Evolutionary conservation across 2,888 invertebrate genomes (phyloP), one percentile per base, ranked within the genome.

Genomic region (Scaptomyza parva): DNA sequence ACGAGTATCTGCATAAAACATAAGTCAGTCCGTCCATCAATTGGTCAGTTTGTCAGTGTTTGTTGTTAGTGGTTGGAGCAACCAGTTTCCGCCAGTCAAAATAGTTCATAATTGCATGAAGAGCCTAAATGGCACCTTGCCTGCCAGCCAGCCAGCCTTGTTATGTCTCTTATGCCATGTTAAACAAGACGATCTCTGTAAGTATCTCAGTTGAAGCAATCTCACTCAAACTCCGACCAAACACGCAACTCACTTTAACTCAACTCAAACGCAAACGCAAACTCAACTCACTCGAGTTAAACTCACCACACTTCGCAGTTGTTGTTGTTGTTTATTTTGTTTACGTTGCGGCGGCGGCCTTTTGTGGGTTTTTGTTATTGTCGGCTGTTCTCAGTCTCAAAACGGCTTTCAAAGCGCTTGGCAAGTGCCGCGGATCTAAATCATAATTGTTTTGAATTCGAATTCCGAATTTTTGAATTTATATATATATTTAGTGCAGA

Each of bases 381-480:
- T 64, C 76, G 71, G 61, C 54, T 54, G 59, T 70, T 67, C 76
- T 89, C 89, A 91, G 91, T 91, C 89, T 88, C 84, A 86, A 88
- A 90, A 86, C 89, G 89, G 89, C 89, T 80, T 87, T 90, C 88
- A 78, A 70, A 81, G 88, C 83, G 87, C 79, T 77, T 62, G 72
- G 62, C 39, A 54, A 48, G 61, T 75, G 75, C 61, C 75, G 78
- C 78, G 78, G 78, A 62, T 55, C 48, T 65, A 64, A 76, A 52
- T 37, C 33, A 44, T 57, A 53, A 53, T 52, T 40, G 5, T 39
- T 22, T 37, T 28, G 9, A 12, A 18, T n/a, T 8, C 2, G 2
- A 35, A 7, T 39, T 48, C 20, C n/a, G n/a, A n/a, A n/a, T n/a
- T n/a, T n/a, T n/a, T n/a, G 11, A 33, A 11, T 33, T 35, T 28